Percentiles rank a stretch among this genome's conserved stretches.
Conservation (phyloP, 2,888 invertebrate genomes). For the Oxyscelio sp. region DNA sequence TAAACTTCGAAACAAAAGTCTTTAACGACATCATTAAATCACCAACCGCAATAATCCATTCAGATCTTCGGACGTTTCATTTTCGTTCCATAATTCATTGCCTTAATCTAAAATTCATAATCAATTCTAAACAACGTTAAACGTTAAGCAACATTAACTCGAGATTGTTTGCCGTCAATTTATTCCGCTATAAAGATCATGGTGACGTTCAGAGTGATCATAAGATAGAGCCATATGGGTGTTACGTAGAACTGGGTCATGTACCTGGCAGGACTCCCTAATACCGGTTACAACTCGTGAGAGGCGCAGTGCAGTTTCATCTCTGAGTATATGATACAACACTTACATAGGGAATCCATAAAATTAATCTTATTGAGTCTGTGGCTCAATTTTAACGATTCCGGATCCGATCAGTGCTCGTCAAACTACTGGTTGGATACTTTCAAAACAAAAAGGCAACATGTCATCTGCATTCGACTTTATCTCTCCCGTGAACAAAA, state of each 20-base stretch:
- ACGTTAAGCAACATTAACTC: constrained; percentile 41
- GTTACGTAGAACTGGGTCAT: constrained; percentile 31
- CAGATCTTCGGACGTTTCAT: constrained; percentile 11
- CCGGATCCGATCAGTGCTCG: background rate
- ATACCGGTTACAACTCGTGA: background rate
- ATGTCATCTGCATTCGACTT: background rate
- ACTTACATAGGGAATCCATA: constrained; percentile 3
- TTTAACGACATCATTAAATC: constrained; percentile 53
- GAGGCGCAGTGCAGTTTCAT: constrained; percentile 11
- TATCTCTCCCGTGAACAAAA: background rate
- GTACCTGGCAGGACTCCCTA: constrained; percentile 34
- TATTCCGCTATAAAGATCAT: constrained; percentile 44
- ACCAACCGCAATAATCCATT: constrained; percentile 16
- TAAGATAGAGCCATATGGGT: constrained; percentile 50
- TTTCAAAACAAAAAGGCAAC: constrained; percentile 1
- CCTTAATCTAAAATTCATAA: constrained; percentile 11
- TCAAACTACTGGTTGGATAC: background rate
- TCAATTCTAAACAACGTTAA: constrained; percentile 15
- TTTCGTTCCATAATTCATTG: background rate
- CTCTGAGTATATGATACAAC: constrained; percentile 3
- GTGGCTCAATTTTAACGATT: background rate
- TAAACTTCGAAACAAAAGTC: constrained; percentile 47
- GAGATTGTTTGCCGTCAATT: constrained; percentile 41
- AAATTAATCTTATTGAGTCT: background rate
- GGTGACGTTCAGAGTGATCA: constrained; percentile 11